Evolutionary conservation across 2,797 vertebrate species (phyloP).

Genomic region (Chanos chanos): DNA sequence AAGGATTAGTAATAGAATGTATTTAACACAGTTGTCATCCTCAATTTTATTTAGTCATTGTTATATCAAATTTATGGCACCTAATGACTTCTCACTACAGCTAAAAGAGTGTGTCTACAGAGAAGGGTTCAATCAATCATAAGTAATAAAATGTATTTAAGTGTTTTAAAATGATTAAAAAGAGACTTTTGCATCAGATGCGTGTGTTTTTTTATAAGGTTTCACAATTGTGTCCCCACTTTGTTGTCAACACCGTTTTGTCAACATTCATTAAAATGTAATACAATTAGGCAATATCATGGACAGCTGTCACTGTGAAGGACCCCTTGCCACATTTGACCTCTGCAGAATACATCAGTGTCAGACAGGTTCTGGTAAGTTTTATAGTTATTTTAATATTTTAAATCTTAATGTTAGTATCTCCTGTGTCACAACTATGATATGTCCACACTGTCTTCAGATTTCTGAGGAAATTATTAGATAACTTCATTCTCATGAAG

Average conservation of each 20-base stretch:
- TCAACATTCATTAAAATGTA: conserved; percentile 6
- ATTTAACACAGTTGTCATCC: too few species aligned
- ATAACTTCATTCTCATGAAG: neutral
- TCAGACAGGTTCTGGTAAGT: neutral
- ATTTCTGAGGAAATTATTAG: neutral
- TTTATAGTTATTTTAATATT: neutral
- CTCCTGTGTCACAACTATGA: conserved; percentile 1
- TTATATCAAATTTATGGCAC: neutral
- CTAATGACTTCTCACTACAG: neutral
- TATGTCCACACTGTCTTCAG: neutral
- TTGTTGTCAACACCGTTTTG: neutral
- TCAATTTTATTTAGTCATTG: neutral
- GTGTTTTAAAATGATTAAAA: too few species aligned
- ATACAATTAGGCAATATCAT: conserved; percentile 2
- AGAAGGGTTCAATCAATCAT: neutral
- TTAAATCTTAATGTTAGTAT: neutral
- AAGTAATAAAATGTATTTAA: neutral
- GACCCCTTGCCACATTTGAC: neutral
- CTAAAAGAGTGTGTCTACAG: neutral
- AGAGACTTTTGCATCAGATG: neutral
- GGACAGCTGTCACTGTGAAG: conserved; percentile 2
- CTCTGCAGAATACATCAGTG: neutral
- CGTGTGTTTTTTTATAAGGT: neutral
- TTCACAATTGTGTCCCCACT: neutral
- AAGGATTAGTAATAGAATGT: too few species aligned